These are phyloP conservation scores for Thecophora atra DNA, from an alignment of 2,888 invertebrate species.

Conservation along the genomic window DNA sequence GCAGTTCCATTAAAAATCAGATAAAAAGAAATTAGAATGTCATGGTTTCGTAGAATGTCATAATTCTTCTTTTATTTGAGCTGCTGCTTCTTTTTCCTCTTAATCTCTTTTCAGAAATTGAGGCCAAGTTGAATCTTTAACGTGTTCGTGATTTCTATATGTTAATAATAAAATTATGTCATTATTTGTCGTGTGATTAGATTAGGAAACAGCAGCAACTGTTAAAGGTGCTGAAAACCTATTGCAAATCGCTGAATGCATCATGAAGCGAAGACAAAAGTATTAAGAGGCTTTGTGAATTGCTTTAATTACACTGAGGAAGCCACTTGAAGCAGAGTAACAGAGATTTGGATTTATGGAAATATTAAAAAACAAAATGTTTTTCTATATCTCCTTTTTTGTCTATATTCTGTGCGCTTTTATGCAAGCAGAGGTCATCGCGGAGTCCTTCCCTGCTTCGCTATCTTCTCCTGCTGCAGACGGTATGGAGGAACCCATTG, in stretches of 20 bases:
- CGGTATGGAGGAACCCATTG: background rate
- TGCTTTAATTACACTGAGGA: background rate
- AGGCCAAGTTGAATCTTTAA: background rate
- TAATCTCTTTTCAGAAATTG: background rate
- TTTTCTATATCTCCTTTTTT: no score
- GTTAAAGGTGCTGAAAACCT: no score
- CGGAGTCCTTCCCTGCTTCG: background rate
- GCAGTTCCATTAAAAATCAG: no score
- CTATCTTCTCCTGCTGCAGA: background rate
- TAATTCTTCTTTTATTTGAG: background rate
- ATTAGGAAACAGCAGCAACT: background rate
- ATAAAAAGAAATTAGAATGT: no score
- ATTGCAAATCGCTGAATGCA: background rate
- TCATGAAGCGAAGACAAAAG: background rate
- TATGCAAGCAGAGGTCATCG: background rate
- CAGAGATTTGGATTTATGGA: background rate
- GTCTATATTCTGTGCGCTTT: background rate
- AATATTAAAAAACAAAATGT: background rate
- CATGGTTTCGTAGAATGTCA: no score
- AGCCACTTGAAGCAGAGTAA: background rate
- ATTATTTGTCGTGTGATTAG: background rate
- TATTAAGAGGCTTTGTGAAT: background rate
- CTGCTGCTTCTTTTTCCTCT: background rate
- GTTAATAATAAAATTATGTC: background rate
- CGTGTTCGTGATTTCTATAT: no score